These are phyloP conservation scores for Penaeus vannamei DNA, from an alignment of 1,140 invertebrate genomes.

Conservation along the genomic window DNA sequence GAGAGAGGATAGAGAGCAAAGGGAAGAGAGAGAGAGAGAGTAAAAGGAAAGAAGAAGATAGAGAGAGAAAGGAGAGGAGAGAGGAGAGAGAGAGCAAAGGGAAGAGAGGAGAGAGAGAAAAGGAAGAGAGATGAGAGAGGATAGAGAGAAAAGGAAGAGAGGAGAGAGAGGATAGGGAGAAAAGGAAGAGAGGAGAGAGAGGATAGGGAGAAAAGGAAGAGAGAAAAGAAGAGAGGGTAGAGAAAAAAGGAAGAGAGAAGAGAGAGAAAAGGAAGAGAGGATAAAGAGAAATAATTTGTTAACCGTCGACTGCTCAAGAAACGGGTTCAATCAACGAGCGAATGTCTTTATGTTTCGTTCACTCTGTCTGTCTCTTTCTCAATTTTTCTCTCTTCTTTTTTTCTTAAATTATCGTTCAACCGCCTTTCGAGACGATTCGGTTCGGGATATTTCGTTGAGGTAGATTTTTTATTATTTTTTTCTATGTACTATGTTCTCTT, in stretches of 20 bases:
- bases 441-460: neutral
- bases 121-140: too few relatives aligned
- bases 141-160: too few relatives aligned
- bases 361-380: conserved; percentile 1
- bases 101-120: too few relatives aligned
- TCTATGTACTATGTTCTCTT: neutral
- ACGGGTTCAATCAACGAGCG: neutral
- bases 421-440: neutral
- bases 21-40: too few relatives aligned
- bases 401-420: neutral
- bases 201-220: too few relatives aligned
- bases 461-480: neutral
- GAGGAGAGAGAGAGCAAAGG: too few relatives aligned
- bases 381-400: neutral
- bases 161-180: too few relatives aligned
- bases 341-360: neutral
- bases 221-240: neutral
- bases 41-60: too few relatives aligned
- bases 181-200: too few relatives aligned
- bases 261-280: neutral
- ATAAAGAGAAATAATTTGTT: neutral
- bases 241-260: neutral
- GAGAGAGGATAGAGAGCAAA: too few relatives aligned
- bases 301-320: neutral
- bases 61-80: too few relatives aligned